Conservation (phyloP, 2,113 vertebrate genomes). For the Oxygymnocypris stewartii region DNA sequence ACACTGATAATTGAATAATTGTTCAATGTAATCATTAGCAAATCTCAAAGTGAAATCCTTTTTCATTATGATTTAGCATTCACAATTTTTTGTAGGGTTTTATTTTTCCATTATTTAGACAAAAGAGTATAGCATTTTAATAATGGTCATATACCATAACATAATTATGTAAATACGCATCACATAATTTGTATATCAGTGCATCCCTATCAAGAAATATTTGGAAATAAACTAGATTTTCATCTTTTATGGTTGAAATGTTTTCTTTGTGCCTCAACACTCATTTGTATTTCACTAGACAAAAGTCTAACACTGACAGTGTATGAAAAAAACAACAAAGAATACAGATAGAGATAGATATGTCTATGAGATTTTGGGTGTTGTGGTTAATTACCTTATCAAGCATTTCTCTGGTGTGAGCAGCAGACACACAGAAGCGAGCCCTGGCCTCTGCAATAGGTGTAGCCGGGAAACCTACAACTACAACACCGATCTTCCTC, state of each 20-base stretch:
- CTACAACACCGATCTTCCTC: conserved; percentile 84
- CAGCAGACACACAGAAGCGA: conserved; percentile 86
- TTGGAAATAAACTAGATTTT: background rate
- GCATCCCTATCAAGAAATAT: background rate
- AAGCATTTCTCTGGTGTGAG: conserved; percentile 87
- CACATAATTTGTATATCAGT: background rate
- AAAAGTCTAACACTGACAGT: background rate
- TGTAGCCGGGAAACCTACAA: conserved; percentile 88
- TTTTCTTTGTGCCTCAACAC: background rate
- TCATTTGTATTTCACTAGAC: background rate
- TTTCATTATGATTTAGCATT: background rate
- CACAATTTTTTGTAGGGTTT: background rate
- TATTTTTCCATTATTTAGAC: background rate
- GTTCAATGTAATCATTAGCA: background rate
- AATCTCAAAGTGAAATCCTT: background rate
- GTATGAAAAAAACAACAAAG: background rate
- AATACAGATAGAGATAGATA: background rate
- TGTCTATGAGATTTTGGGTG: background rate
- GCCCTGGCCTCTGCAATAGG: conserved; percentile 89
- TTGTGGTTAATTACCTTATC: conserved; percentile 74
- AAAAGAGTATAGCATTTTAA: background rate
- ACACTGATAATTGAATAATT: background rate
- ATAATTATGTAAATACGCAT: background rate
- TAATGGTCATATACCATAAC: background rate
- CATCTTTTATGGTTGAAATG: background rate